Base-by-base conservation (phyloP, 1,140 invertebrate genomes). In the Musca domestica region DNA sequence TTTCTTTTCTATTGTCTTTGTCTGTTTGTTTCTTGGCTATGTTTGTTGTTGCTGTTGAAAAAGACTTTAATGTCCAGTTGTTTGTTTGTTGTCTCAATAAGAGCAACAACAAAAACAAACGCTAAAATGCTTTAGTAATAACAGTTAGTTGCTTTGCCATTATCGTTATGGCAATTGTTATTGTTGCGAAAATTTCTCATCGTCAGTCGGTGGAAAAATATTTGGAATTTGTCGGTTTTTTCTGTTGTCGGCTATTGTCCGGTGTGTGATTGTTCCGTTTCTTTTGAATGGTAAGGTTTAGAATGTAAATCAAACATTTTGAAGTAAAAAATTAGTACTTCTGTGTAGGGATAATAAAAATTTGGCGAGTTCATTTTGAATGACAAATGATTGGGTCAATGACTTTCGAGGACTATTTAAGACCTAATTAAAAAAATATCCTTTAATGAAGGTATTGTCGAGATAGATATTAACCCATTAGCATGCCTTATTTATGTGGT, bases 141-240 rank as follows among this genome's bases (percentile, higher is more conserved):
- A 61, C 56, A 34, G 56, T 61, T 61, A 61, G 5, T 41, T 10
- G 34, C n/a, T n/a, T 41, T 41, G 10, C 56, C 27, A 61, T 61
- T 61, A 61, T 61, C 34, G 56, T 61, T 61, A 61, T 61, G 30
- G 56, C 56, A 30, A 61, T 58, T 58, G 56, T 34, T 61, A 61
- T 61, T 17, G 56, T 61, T 61, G 56, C 56, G 56, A 61, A 61
- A 61, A 61, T 61, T 61, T 61, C 19, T 34, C 56, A 61, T 61
- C 56, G 56, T 34, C 56, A 61, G 34, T 30, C 27, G 34, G n/a
- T 30, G 56, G 56, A 61, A 61, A 61, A 61, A 34, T 61, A 61
- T 61, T 6, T 61, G 56, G 34, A 41, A 41, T 41, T 41, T 41
- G 34, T 41, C 56, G 27, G 56, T 61, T 58, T 27, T 22, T 52